Evolutionary conservation across 2,888 invertebrate species (phyloP).

Genomic region (Microdon myrmicae): DNA sequence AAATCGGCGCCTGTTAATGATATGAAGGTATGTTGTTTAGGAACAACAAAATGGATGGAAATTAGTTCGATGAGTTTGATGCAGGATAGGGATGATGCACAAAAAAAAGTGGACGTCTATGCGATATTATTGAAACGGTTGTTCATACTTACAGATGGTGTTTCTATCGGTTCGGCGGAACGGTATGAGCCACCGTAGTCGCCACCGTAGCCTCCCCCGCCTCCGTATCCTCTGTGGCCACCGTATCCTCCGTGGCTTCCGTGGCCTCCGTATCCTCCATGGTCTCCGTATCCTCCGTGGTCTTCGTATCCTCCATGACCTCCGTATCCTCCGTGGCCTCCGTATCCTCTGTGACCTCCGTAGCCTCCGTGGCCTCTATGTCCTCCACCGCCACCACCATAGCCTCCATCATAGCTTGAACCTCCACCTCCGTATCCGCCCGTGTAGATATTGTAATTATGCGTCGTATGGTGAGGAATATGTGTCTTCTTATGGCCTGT

Average conservation of each 20-base stretch:
- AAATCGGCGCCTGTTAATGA: slow-evolving; percentile 67
- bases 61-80: slow-evolving; percentile 43
- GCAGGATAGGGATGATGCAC: slow-evolving; percentile 34
- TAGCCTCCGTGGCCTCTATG: slow-evolving; percentile 15
- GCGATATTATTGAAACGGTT: slow-evolving; percentile 58
- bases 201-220: background rate
- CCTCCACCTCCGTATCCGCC: slow-evolving; percentile 45
- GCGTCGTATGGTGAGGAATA: slow-evolving; percentile 37
- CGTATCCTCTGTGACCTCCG: slow-evolving; percentile 13
- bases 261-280: slow-evolving; percentile 14
- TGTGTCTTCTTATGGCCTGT: slow-evolving; percentile 16
- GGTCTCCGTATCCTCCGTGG: slow-evolving; percentile 12
- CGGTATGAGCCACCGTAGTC: slow-evolving; percentile 54
- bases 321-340: slow-evolving; percentile 30
- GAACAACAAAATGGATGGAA: slow-evolving; percentile 45
- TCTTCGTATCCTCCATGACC: slow-evolving; percentile 9
- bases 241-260: slow-evolving; percentile 10
- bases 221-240: slow-evolving; percentile 8
- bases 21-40: slow-evolving; percentile 55
- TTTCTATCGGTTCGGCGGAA: slow-evolving; percentile 56
- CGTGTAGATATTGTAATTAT: slow-evolving; percentile 32
- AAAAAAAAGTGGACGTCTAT: slow-evolving; percentile 54
- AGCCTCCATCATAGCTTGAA: slow-evolving; percentile 57
- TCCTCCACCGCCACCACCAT: slow-evolving; percentile 8
- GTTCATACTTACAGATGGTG: slow-evolving; percentile 56